phyloP scores from a whole-genome alignment of 2,888 invertebrate species.

The Endotricha flammealis region DNA sequence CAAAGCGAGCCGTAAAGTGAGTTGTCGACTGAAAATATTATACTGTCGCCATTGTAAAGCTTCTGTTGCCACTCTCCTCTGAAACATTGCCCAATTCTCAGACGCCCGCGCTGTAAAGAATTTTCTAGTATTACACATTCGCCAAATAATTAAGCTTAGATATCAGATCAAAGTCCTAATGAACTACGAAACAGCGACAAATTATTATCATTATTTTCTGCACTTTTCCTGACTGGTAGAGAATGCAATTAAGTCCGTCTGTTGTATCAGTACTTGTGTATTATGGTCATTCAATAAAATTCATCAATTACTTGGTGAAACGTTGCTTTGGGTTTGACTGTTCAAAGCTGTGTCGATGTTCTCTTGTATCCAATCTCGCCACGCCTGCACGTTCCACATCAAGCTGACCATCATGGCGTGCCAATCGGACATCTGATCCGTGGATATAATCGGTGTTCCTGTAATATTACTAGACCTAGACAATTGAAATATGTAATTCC shows the following conservation, averaged over 20 bases:
- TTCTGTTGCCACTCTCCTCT: slow-evolving; percentile 47
- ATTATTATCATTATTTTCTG: too few species aligned
- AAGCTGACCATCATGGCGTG: slow-evolving; percentile 63
- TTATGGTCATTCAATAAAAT: too few species aligned
- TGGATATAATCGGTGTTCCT: slow-evolving; percentile 50
- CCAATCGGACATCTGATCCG: slow-evolving; percentile 62
- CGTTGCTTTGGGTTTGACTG: slow-evolving; percentile 23
- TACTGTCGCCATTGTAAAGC: slow-evolving; percentile 66
- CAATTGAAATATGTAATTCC: too few species aligned
- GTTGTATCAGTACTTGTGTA: too few species aligned
- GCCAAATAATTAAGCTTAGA: too few species aligned
- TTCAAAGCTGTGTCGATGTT: slow-evolving; percentile 45
- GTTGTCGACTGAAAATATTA: slow-evolving; percentile 52
- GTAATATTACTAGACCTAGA: too few species aligned
- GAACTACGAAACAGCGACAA: too few species aligned
- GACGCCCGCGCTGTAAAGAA: slow-evolving; percentile 27
- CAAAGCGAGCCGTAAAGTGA: slow-evolving; percentile 45
- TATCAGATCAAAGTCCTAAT: too few species aligned
- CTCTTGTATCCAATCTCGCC: slow-evolving; percentile 65
- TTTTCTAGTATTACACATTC: too few species aligned
- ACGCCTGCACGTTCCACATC: slow-evolving; percentile 65
- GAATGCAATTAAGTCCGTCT: too few species aligned
- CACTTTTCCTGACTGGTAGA: too few species aligned
- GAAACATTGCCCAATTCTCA: slow-evolving; percentile 45
- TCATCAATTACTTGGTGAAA: slow-evolving; percentile 26